A percentile compares a stretch with the other conserved stretches of the same genome.
These are phyloP conservation scores for Limnodromus scolopaceus DNA, from an alignment of 2,797 vertebrate species.

Conservation along the genomic window DNA sequence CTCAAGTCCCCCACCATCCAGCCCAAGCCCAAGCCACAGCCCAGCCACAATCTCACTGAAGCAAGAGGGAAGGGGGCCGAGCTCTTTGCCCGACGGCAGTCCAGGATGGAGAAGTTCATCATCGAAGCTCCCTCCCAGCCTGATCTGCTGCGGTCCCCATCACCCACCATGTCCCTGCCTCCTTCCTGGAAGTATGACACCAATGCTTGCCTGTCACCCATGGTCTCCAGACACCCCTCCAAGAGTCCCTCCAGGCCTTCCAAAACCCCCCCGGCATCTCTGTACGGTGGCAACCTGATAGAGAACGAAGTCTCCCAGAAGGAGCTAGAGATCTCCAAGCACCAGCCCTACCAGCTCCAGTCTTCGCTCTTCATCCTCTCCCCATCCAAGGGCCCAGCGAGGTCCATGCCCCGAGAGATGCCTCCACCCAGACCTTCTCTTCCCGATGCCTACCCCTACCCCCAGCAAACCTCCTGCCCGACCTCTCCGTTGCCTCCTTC, in stretches of 20 bases:
- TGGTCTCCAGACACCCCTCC: constrained; percentile 84
- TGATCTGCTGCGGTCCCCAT: constrained; percentile 84
- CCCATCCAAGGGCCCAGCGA: constrained; percentile 85
- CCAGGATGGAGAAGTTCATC: constrained; percentile 95
- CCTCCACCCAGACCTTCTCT: constrained; percentile 83
- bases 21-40: constrained; percentile 84
- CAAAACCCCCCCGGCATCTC: constrained; percentile 80
- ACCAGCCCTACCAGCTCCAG: constrained; percentile 90
- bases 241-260: constrained; percentile 83
- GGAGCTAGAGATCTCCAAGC: constrained; percentile 89
- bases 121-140: constrained; percentile 82
- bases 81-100: constrained; percentile 93
- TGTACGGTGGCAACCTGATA: constrained; percentile 77
- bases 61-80: constrained; percentile 94
- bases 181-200: constrained; percentile 94
- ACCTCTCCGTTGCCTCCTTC: constrained; percentile 74
- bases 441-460: constrained; percentile 63
- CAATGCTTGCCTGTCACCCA: constrained; percentile 83
- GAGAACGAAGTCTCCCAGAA: constrained; percentile 89
- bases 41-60: constrained; percentile 89
- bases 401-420: constrained; percentile 81
- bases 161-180: constrained; percentile 95
- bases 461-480: constrained; percentile 83
- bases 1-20: constrained; percentile 90
- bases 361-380: constrained; percentile 92